Evolutionary conservation across 2,797 vertebrate species (phyloP).

Genomic region (Rhynchonycteris naso): DNA sequence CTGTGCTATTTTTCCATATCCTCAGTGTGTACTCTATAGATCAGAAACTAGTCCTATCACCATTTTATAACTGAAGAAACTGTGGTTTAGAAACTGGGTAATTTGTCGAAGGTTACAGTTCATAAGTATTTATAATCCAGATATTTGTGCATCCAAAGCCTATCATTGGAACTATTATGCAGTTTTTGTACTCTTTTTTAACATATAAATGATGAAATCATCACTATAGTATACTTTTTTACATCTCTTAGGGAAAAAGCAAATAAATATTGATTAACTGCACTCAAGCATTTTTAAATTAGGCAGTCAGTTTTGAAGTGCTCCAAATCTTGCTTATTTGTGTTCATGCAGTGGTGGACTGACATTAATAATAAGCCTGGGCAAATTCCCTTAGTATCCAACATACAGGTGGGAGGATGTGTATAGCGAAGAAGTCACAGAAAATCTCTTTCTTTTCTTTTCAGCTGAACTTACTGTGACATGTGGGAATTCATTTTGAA

Average conservation of each 20-base stretch:
- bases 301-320: slow-evolving; percentile 70
- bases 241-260: slow-evolving; percentile 60
- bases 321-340: slow-evolving; percentile 71
- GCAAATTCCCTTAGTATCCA: slow-evolving; percentile 63
- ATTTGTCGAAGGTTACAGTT: slow-evolving; percentile 38
- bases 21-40: background rate
- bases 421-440: slow-evolving; percentile 63
- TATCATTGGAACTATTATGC: background rate
- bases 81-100: slow-evolving; percentile 7
- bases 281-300: slow-evolving; percentile 72
- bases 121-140: slow-evolving; percentile 47
- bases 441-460: slow-evolving; percentile 73
- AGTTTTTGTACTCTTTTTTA: slow-evolving; percentile 64
- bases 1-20: background rate
- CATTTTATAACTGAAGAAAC: slow-evolving; percentile 15
- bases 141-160: slow-evolving; percentile 44
- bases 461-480: slow-evolving; percentile 72
- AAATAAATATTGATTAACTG: slow-evolving; percentile 79
- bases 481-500: slow-evolving; percentile 70
- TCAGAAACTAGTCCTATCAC: background rate
- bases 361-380: slow-evolving; percentile 70
- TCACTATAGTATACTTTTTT: slow-evolving; percentile 57
- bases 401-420: slow-evolving; percentile 76
- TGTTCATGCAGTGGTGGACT: slow-evolving; percentile 53
- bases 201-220: slow-evolving; percentile 77